Conservation (phyloP, 2,888 invertebrate species). For the Stenotaenia linearis region DNA sequence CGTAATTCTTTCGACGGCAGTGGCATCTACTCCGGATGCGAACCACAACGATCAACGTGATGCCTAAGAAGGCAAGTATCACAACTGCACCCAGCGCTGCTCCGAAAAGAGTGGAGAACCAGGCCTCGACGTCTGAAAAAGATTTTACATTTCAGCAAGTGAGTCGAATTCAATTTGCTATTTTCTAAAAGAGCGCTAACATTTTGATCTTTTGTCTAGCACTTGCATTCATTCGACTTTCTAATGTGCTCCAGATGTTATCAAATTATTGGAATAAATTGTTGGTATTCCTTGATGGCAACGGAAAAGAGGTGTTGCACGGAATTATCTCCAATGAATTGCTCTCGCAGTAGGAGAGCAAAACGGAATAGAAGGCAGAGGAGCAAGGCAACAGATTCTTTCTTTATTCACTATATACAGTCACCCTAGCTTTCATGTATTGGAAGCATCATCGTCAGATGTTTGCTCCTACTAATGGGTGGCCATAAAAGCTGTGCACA, state of each 20-base stretch:
- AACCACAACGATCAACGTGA: conserved; percentile 31
- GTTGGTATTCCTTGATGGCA: neutral
- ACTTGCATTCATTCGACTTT: conserved; percentile 1
- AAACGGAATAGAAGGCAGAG: neutral
- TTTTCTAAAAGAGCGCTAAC: neutral
- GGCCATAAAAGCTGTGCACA: neutral
- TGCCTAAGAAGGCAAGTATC: conserved; percentile 31
- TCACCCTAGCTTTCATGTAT: neutral
- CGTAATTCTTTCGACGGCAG: conserved; percentile 31
- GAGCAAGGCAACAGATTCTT: neutral
- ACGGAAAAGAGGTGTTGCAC: neutral
- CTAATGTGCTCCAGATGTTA: conserved; percentile 14
- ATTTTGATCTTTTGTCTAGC: neutral
- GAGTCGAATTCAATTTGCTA: neutral
- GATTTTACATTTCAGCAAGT: neutral
- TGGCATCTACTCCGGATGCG: conserved; percentile 28
- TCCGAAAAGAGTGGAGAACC: conserved; percentile 34
- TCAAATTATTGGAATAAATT: conserved; percentile 15
- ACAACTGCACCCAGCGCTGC: conserved; percentile 34
- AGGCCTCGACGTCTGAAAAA: conserved; percentile 8
- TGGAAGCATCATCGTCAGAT: neutral
- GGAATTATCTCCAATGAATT: conserved; percentile 6
- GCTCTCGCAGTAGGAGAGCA: conserved; percentile 1
- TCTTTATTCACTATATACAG: neutral
- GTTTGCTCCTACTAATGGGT: neutral